phyloP scores from a whole-genome alignment of 23 tunicate species.

The Pegea sp. region DNA sequence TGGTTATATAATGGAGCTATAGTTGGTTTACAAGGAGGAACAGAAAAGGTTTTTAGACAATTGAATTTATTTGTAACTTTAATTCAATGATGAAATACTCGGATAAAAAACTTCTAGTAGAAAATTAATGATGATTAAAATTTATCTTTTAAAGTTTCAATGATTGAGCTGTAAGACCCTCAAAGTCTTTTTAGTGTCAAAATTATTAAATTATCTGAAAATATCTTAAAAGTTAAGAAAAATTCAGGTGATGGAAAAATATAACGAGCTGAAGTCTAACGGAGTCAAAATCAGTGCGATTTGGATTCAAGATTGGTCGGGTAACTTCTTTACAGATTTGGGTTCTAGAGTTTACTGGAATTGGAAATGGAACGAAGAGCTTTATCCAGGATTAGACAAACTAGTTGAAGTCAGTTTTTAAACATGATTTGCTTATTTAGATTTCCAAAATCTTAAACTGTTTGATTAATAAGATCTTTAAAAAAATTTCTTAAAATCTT shows the following conservation, averaged over 20 bases:
- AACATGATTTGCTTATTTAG: not conserved
- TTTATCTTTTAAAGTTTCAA: too few relatives aligned
- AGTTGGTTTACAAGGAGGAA: slow-evolving; percentile 87
- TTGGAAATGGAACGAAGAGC: slow-evolving; percentile 52
- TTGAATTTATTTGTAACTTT: too few relatives aligned
- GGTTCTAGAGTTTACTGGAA: slow-evolving; percentile 94
- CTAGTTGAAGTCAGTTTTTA: slow-evolving; percentile 7
- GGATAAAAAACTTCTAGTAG: too few relatives aligned
- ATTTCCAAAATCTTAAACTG: not conserved
- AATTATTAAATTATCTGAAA: too few relatives aligned
- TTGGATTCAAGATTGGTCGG: slow-evolving; percentile 99
- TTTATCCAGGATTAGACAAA: slow-evolving; percentile 27
- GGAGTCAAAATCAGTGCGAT: slow-evolving; percentile 66
- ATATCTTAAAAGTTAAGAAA: not conserved
- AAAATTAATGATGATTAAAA: too few relatives aligned
- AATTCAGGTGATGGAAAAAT: slow-evolving; percentile 20
- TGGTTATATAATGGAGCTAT: slow-evolving; percentile 96
- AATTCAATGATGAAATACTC: too few relatives aligned
- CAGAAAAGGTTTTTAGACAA: slow-evolving; percentile 67
- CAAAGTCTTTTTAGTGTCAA: too few relatives aligned
- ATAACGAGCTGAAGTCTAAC: slow-evolving; percentile 10
- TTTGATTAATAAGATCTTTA: not conserved
- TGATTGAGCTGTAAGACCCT: too few relatives aligned
- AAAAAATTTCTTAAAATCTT: not conserved
- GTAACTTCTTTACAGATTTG: slow-evolving; percentile 62